Percentiles rank a stretch among this genome's conserved stretches.
Conservation (phyloP, 2,888 invertebrate genomes). For the Tineola bisselliella region DNA sequence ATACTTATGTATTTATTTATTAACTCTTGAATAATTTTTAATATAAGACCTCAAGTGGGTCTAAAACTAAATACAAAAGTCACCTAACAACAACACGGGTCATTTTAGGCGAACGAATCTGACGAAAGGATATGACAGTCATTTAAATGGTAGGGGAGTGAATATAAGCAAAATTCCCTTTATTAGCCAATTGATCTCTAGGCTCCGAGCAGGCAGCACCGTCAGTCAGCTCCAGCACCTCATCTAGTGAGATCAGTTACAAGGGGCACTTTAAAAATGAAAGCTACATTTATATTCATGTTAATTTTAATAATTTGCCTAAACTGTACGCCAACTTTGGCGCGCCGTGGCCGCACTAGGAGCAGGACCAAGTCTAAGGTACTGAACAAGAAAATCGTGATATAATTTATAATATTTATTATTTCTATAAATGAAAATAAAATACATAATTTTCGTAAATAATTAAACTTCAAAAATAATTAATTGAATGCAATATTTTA, state of each 20-base stretch:
- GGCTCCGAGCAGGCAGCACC: not conserved
- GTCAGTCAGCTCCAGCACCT: not conserved
- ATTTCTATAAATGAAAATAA: too few species aligned
- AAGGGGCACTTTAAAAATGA: constrained; percentile 19
- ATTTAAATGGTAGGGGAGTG: not conserved
- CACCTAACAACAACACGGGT: too few species aligned
- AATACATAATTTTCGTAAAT: too few species aligned
- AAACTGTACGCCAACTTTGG: constrained; percentile 39
- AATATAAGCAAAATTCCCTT: not conserved
- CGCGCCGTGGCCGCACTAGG: constrained; percentile 75
- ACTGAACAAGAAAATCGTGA: constrained; percentile 16
- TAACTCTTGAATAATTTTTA: too few species aligned
- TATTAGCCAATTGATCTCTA: constrained; percentile 52
- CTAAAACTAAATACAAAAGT: too few species aligned
- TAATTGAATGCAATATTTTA: too few species aligned
- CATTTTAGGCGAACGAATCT: not conserved
- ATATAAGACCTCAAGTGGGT: too few species aligned
- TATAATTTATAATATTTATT: not conserved
- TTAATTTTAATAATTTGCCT: constrained; percentile 32
- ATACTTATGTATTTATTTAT: too few species aligned
- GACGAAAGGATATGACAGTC: not conserved
- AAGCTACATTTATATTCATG: constrained; percentile 27
- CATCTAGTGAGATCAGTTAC: constrained; percentile 17
- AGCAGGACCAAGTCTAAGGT: constrained; percentile 81
- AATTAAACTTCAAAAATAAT: too few species aligned